A percentile compares a stretch with the other conserved stretches of the same genome.
Conservation (phyloP, 2,113 vertebrate species). For the Elachura formosa region DNA sequence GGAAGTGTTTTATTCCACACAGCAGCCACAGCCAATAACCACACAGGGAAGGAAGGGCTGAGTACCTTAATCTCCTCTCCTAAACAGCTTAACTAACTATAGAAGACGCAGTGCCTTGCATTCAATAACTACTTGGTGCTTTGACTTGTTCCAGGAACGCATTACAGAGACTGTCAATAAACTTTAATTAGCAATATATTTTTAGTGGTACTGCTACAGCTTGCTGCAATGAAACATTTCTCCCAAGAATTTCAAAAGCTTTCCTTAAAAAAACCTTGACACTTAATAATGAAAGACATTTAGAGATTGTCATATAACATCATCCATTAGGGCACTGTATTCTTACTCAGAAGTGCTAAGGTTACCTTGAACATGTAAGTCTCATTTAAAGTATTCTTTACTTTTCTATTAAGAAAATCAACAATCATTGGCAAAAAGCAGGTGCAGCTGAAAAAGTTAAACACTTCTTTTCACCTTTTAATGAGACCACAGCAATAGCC, state of each 20-base stretch:
- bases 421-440: background rate
- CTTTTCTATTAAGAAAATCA: slow-evolving; percentile 4
- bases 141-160: slow-evolving; percentile 56
- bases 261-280: slow-evolving; percentile 33
- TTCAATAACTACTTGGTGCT: slow-evolving; percentile 64
- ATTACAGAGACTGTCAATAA: slow-evolving; percentile 71
- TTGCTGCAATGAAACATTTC: slow-evolving; percentile 36
- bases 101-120: background rate
- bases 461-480: background rate
- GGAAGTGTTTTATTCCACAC: background rate
- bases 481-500: background rate
- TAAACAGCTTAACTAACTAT: slow-evolving; percentile 29
- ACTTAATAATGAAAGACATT: slow-evolving; percentile 1
- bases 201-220: slow-evolving; percentile 44
- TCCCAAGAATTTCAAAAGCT: slow-evolving; percentile 41
- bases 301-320: slow-evolving; percentile 12
- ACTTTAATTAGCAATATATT: slow-evolving; percentile 69
- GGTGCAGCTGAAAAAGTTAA: background rate
- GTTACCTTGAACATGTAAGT: slow-evolving; percentile 3
- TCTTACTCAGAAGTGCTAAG: background rate
- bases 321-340: background rate
- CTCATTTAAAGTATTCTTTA: background rate
- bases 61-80: slow-evolving; percentile 32
- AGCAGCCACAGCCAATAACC: background rate
- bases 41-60: background rate